Conservation (phyloP, 1,140 invertebrate genomes). For the Bombus turneri region DNA sequence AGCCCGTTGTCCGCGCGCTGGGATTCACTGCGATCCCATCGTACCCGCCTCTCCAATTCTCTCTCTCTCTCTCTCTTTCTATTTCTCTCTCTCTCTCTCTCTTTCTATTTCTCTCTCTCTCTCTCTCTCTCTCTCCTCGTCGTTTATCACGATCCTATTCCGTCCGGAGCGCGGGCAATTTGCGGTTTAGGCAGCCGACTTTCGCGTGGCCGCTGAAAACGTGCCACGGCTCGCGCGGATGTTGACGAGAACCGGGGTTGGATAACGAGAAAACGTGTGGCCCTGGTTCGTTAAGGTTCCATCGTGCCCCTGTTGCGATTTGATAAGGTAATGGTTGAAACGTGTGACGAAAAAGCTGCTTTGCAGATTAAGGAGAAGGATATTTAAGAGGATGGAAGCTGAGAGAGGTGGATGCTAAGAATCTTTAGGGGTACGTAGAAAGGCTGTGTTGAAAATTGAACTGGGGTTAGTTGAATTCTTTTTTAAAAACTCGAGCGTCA, state of each 20-base stretch:
- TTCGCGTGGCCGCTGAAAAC: background rate
- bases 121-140: background rate
- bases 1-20: conserved; percentile 42
- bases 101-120: background rate
- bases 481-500: too few species aligned
- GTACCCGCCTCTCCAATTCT: background rate
- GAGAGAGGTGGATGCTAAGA: too few species aligned
- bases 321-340: background rate
- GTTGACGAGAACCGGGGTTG: background rate
- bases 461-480: too few species aligned
- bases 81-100: background rate
- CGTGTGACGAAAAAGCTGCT: background rate
- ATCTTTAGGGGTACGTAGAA: too few species aligned
- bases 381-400: background rate
- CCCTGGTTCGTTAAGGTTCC: background rate
- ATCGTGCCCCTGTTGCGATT: background rate
- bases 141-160: conserved; percentile 38
- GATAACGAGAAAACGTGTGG: too few species aligned
- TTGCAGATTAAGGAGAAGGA: background rate
- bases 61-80: too few species aligned
- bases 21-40: conserved; percentile 38
- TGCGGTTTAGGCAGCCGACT: conserved; percentile 1
- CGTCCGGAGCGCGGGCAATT: conserved; percentile 20
- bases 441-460: background rate
- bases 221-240: background rate